A percentile compares a stretch with the other conserved stretches of the same genome.
These are phyloP conservation scores for Anorthoa munda DNA, from an alignment of 2,888 invertebrate species.

Conservation along the genomic window DNA sequence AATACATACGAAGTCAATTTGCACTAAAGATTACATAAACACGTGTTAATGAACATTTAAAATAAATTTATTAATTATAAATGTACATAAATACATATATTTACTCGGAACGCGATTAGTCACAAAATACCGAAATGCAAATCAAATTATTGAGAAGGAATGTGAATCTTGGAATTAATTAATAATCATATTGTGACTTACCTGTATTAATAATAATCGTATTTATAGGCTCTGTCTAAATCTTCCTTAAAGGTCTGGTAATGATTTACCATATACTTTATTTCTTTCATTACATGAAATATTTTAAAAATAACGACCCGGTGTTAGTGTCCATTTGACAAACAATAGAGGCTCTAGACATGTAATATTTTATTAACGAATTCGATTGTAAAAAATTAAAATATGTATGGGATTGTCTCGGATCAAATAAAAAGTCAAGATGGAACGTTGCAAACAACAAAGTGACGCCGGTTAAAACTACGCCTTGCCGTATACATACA, in stretches of 20 bases:
- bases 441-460: too few species aligned
- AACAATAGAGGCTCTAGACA: too few species aligned
- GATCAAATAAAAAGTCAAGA: too few species aligned
- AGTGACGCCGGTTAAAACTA: too few species aligned
- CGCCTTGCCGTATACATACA: too few species aligned
- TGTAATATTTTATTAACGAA: too few species aligned
- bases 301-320: not conserved
- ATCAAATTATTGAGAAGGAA: constrained; percentile 50
- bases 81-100: constrained; percentile 58
- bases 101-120: constrained; percentile 48
- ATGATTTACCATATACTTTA: not conserved
- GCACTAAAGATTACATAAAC: constrained; percentile 48
- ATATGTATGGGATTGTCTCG: too few species aligned
- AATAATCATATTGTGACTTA: constrained; percentile 24
- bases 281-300: not conserved
- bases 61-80: constrained; percentile 48
- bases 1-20: constrained; percentile 47
- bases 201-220: constrained; percentile 14
- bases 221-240: not conserved
- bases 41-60: constrained; percentile 49
- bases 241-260: not conserved
- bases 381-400: too few species aligned
- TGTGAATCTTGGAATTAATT: constrained; percentile 44
- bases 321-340: constrained; percentile 3
- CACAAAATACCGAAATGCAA: constrained; percentile 53